Conservation (phyloP, 2,797 vertebrate genomes). For the Eulemur coronatus region DNA sequence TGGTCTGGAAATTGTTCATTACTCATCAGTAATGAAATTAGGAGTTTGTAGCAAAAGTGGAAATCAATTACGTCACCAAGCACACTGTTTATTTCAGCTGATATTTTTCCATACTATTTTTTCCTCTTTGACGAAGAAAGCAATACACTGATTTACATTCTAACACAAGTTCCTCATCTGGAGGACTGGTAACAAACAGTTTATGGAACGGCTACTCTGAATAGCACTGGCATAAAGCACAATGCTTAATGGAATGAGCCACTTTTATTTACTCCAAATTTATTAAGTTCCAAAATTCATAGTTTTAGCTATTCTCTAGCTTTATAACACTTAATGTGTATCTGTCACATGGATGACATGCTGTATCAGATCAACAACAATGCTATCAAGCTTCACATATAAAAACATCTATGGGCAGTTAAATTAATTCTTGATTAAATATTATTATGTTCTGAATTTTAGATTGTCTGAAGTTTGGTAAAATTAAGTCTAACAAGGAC, state of each 20-base stretch:
- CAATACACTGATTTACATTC: neutral
- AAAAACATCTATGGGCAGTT: slow-evolving; percentile 59
- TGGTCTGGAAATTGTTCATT: neutral
- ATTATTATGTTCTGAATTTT: slow-evolving; percentile 60
- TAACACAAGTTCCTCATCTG: neutral
- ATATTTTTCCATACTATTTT: neutral
- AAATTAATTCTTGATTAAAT: slow-evolving; percentile 48
- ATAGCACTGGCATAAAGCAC: neutral
- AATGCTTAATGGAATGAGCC: slow-evolving; percentile 7
- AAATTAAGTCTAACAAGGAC: slow-evolving; percentile 64
- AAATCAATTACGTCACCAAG: neutral
- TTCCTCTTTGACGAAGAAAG: neutral
- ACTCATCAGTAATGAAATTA: neutral
- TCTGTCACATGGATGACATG: slow-evolving; percentile 73
- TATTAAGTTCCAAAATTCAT: slow-evolving; percentile 36
- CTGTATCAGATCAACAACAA: slow-evolving; percentile 23
- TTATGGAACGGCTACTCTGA: neutral
- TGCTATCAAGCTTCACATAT: neutral
- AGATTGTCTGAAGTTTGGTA: slow-evolving; percentile 36
- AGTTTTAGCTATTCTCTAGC: slow-evolving; percentile 36
- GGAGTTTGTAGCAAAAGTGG: neutral
- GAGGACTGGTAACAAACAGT: neutral
- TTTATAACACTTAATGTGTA: slow-evolving; percentile 65
- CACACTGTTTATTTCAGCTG: slow-evolving; percentile 22
- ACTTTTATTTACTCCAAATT: slow-evolving; percentile 1